phyloP scores from a whole-genome alignment of 2,113 vertebrate genomes.

The Steatornis caripensis region DNA sequence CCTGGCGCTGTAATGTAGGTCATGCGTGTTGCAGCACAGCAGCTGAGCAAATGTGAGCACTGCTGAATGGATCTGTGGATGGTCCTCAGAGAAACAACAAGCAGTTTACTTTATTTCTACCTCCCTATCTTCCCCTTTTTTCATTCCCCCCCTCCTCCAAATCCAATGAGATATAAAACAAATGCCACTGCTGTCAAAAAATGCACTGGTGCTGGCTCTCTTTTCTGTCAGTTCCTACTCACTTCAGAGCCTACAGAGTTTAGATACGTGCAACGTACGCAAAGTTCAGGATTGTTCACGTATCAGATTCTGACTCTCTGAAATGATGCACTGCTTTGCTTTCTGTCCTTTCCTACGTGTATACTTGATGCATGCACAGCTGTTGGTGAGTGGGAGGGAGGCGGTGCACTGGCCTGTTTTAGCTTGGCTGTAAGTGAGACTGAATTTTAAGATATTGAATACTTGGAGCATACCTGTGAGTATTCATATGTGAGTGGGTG shows the following conservation, averaged over 20 bases:
- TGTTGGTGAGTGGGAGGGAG: background rate
- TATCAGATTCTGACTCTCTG: background rate
- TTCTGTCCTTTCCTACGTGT: background rate
- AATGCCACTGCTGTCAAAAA: background rate
- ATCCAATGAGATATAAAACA: background rate
- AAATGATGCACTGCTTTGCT: background rate
- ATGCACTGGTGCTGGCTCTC: background rate
- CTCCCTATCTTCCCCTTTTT: background rate
- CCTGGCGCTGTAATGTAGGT: background rate
- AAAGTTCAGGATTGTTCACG: background rate
- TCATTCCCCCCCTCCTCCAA: rapidly evolving
- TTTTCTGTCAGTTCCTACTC: background rate
- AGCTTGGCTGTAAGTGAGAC: background rate
- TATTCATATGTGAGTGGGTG: background rate
- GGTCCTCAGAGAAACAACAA: background rate
- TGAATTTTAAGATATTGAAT: background rate
- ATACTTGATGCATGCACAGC: background rate
- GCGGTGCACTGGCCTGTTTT: background rate
- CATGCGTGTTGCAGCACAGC: background rate
- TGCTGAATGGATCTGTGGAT: background rate
- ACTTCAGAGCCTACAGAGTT: background rate
- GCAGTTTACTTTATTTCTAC: background rate
- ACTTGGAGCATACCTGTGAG: background rate
- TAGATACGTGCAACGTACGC: background rate
- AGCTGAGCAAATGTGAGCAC: background rate